Base-by-base conservation (phyloP, 2,797 vertebrate genomes). In the Glyptemys insculpta region DNA sequence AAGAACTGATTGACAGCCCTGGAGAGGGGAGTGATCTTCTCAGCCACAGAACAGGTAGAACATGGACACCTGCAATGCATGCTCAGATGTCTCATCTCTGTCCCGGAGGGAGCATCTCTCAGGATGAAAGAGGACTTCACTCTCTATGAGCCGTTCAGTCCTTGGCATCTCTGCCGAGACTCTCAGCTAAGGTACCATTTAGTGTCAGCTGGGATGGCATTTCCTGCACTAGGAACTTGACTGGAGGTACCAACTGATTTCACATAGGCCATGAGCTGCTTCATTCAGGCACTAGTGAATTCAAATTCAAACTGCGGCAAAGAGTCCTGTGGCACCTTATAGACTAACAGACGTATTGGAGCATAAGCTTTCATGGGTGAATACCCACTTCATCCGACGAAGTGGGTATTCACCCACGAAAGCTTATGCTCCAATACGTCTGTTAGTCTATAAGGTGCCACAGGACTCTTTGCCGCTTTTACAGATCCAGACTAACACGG, bases 51-150 rank as follows among this genome's bases (percentile, higher is more conserved):
- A 25, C 0, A 6, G 93, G 47, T 72, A 76, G 29, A 79, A 72
- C 19, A 2, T 0, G 6, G 79, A 79, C 44, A 47, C 4, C 5
- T 25, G 37, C 15, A 9, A n/a, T 19, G 57, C 16, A 56, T 16
- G 82, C 44, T n/a, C 74, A 15, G 4, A 44, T 9, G 12, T 27
- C 25, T 68, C 52, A 31, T 72, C 23, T 49, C 31, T 2, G 18
- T 34, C 21, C 34, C 10, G 12, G 50, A 44, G 81, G 49, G 5
- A 84, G 54, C 14, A 1, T 8, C 4, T 29, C 49, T n/a, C 2
- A 2, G 23, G 50, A 15, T 0, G 0, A 81, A 18, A 2, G 23
- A 82, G 85, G 65, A 47, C 57, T 50, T 94, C 44, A 14, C 81
- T 19, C 34, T 27, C 41, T 4, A 1, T 0, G 3, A n/a, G 68